These are phyloP conservation scores for Aplodontia rufa DNA, from an alignment of 2,113 vertebrate genomes.

Conservation along the genomic window DNA sequence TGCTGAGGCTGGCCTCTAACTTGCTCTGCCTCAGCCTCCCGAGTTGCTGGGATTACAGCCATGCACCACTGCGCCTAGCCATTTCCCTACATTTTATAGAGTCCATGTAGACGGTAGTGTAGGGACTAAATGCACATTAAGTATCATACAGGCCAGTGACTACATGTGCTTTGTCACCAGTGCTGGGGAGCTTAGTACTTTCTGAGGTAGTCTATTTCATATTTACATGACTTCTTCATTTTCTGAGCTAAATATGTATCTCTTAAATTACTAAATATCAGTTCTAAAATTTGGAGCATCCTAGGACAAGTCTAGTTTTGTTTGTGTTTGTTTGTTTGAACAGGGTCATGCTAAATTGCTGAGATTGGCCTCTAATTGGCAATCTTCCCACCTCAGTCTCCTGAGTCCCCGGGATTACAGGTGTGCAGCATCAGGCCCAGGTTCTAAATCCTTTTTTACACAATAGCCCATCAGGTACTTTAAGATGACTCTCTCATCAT, in stretches of 20 bases:
- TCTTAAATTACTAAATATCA: slow-evolving; percentile 12
- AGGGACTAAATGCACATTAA: neutral
- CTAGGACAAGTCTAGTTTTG: neutral
- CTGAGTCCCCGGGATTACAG: too few relatives aligned
- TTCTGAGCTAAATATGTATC: neutral
- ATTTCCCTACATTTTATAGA: too few relatives aligned
- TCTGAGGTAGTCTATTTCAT: slow-evolving; percentile 19
- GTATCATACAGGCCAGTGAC: neutral
- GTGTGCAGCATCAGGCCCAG: too few relatives aligned
- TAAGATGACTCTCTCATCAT: slow-evolving; percentile 27
- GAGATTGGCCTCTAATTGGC: too few relatives aligned
- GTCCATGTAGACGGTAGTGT: neutral
- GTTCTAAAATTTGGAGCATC: neutral
- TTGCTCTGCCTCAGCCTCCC: too few relatives aligned
- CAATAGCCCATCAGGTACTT: slow-evolving; percentile 27
- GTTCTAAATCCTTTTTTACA: neutral
- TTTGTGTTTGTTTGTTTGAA: neutral
- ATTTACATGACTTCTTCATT: slow-evolving; percentile 28
- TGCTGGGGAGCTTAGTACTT: neutral
- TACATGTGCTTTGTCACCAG: neutral
- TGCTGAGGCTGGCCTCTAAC: too few relatives aligned
- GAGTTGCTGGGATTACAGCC: too few relatives aligned
- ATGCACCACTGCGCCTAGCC: too few relatives aligned
- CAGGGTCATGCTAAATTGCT: too few relatives aligned
- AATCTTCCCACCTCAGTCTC: too few relatives aligned